Evolutionary conservation across 2,888 invertebrate genomes (phyloP), one percentile per base, ranked within the genome.

Genomic region (Lacanobia oleracea): DNA sequence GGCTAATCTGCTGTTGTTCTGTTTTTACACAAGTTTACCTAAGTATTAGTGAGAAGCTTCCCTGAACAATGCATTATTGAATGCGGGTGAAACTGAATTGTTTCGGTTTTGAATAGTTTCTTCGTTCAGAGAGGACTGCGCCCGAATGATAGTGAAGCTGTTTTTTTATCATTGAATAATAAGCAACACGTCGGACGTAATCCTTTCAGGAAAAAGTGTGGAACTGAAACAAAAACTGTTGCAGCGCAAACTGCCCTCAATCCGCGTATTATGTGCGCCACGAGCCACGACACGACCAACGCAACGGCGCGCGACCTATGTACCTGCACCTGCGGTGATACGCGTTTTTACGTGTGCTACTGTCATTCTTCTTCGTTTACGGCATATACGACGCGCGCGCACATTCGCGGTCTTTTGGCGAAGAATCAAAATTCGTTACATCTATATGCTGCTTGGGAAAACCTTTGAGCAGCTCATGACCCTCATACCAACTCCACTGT

Each of bases 1-100:
- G 40, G 51, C 16, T 75, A 63, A 75, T 75, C 82, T 62, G 62
- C 37, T 70, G 62, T 16, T 68, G 62, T 71, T 23, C n/a, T 67
- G 67, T 67, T 74, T 65, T 53, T 43, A 23, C 5, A 33, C 16
- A 60, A 79, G 54, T 69, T 79, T 57, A 43, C 1, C 27, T 7
- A 59, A 62, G 59, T 62, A 45, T 54, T 53, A 50, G 23, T 54
- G 65, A 23, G 12, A 6, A 54, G 9, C 27, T 40, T 40, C 3
- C n/a, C 27, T n/a, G 7, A 67, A 23, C 40, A 9, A 16, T 67
- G 21, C 60, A 18, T 67, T 12, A 75, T 45, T 53, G 12, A 21
- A 23, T n/a, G 53, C 21, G 14, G 21, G 18, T 37, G 23, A 12
- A 33, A 16, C 14, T 33, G 18, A 56, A 56, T 18, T 16, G 16